Evolutionary conservation across 2,888 invertebrate species (phyloP), one percentile per base, ranked within the genome.

Genomic region (Cryptophagus acutangulus): DNA sequence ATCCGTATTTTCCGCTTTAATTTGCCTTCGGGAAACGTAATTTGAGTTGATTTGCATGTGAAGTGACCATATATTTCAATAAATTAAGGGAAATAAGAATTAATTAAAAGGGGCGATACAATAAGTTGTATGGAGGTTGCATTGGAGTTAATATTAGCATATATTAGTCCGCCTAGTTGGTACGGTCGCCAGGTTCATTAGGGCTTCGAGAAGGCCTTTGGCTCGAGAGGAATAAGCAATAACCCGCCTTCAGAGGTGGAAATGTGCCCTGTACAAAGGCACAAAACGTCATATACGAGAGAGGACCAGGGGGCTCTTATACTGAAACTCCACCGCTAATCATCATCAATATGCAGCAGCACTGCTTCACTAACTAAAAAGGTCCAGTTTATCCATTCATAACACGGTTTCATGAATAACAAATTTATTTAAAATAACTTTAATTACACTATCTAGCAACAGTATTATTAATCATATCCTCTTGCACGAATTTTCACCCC

Each of bases 61-160:
- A n/a, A n/a, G n/a, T n/a, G n/a, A n/a, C n/a, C n/a, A n/a, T n/a
- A n/a, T n/a, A n/a, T n/a, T n/a, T n/a, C n/a, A n/a, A n/a, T n/a
- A n/a, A n/a, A n/a, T n/a, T n/a, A n/a, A n/a, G n/a, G n/a, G n/a
- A n/a, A n/a, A 37, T 45, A 49, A 49, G 41, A 43, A 47, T 44
- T 36, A 45, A 49, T 49, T 45, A 49, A 43, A n/a, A n/a, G 34
- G 38, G 35, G 15, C 44, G 44, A 46, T 46, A 46, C 46, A 37
- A 39, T 43, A 42, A 33, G 39, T 28, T 38, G 41, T 46, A 41
- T 30, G 43, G 30, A 36, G 42, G n/a, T 41, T 45, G 48, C 44
- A n/a, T n/a, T n/a, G n/a, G n/a, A 49, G 49, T 51, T 44, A 42
- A 50, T 46, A 54, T 52, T 51, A 52, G 49, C 54, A 52, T 54